Conservation (phyloP, 2,797 vertebrate genomes). For the Emydoidea blandingii region DNA sequence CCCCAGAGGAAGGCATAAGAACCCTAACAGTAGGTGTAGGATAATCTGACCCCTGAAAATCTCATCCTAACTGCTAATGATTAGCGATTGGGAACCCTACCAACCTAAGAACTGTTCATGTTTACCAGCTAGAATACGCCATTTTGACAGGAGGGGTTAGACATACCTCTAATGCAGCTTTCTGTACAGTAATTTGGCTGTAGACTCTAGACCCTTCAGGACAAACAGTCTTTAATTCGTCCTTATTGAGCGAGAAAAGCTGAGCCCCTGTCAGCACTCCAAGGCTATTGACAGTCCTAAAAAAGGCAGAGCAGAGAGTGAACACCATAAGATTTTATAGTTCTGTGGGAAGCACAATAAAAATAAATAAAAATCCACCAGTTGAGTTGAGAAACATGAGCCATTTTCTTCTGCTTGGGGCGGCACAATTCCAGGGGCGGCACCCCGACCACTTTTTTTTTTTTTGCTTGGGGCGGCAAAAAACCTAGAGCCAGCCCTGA, state of each 20-base stretch:
- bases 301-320: background rate
- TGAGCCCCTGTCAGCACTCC: slow-evolving; percentile 95
- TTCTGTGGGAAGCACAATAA: background rate
- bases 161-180: slow-evolving; percentile 93
- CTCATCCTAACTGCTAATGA: background rate
- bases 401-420: background rate
- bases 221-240: slow-evolving; percentile 94
- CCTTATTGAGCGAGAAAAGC: slow-evolving; percentile 98
- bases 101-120: background rate
- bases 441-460: too few relatives aligned
- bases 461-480: too few relatives aligned
- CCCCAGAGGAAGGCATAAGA: background rate
- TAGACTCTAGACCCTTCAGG: slow-evolving; percentile 94
- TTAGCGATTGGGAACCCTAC: background rate
- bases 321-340: background rate
- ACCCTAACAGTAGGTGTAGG: background rate
- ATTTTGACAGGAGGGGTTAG: background rate
- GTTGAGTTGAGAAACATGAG: background rate
- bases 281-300: slow-evolving; percentile 93
- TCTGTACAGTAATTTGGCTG: slow-evolving; percentile 95
- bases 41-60: background rate
- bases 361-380: background rate
- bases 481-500: too few relatives aligned
- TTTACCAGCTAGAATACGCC: background rate
- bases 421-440: too few relatives aligned